phyloP scores from a whole-genome alignment of 2,888 invertebrate genomes.

The Cheilosia urbana region DNA sequence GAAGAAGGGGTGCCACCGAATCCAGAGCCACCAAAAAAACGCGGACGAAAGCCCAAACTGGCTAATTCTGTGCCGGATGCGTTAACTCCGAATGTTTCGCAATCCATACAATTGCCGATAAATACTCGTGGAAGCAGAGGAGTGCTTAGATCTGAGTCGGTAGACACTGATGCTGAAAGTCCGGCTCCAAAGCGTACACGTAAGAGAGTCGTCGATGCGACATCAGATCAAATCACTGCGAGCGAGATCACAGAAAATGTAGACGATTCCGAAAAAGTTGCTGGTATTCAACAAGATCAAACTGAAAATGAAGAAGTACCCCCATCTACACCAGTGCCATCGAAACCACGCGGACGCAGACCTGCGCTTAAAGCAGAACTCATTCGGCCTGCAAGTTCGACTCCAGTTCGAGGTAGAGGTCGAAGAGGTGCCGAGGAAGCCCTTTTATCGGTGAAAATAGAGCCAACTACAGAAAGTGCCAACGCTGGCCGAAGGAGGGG shows the following conservation, averaged over 20 bases:
- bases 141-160: not conserved
- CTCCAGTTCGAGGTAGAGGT: slow-evolving; percentile 12
- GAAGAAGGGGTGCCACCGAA: slow-evolving; percentile 1
- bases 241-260: not conserved
- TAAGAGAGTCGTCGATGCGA: not conserved
- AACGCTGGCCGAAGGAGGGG: not conserved
- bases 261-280: not conserved
- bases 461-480: not conserved
- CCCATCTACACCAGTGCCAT: not conserved
- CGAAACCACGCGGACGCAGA: slow-evolving; percentile 3
- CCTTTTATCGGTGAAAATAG: not conserved
- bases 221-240: not conserved
- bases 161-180: not conserved
- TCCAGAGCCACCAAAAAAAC: not conserved
- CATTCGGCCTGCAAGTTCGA: not conserved
- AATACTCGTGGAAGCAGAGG: slow-evolving; percentile 26
- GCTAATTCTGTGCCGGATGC: not conserved
- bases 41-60: slow-evolving; percentile 2
- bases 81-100: not conserved
- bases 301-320: not conserved
- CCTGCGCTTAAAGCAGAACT: not conserved
- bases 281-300: not conserved
- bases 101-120: not conserved
- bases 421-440: not conserved
- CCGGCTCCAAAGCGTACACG: not conserved